Percentiles rank a stretch among this genome's conserved stretches.
Conservation (phyloP, 2,797 vertebrate genomes). For the Octomys mimax region DNA sequence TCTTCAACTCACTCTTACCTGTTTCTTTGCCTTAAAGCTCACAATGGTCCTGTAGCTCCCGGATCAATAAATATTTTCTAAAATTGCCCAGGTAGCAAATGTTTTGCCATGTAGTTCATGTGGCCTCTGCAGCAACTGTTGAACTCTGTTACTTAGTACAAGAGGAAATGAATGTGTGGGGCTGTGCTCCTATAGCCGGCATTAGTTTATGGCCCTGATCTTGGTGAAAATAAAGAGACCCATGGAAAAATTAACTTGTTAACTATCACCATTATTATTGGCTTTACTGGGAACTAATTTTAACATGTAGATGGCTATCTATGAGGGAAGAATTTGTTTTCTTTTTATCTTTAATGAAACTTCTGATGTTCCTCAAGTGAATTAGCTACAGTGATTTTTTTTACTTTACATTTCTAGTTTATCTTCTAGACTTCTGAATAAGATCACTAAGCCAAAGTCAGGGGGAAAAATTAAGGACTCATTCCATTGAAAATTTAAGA, state of each 20-base stretch:
- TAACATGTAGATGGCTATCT: not conserved
- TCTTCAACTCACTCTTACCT: not conserved
- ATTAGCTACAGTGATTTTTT: not conserved
- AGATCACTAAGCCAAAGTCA: not conserved
- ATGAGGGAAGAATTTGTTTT: not conserved
- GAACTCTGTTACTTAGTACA: not conserved
- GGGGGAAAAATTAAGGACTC: not conserved
- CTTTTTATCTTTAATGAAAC: conserved; percentile 7
- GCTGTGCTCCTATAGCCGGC: not conserved
- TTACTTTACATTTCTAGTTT: not conserved
- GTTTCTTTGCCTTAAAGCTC: not conserved
- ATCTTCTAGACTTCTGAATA: not conserved
- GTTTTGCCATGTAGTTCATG: not conserved
- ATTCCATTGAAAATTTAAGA: conserved; percentile 30
- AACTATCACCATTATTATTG: not conserved
- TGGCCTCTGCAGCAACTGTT: not conserved
- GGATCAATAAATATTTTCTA: not conserved
- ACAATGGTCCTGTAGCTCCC: not conserved
- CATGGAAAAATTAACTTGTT: not conserved
- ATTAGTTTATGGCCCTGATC: not conserved
- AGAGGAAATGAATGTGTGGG: not conserved
- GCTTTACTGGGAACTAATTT: conserved; percentile 16
- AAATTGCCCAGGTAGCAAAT: not conserved
- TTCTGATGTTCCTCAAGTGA: not conserved
- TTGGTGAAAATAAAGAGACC: not conserved